Percentiles rank a stretch among this genome's conserved stretches.
phyloP scores from a whole-genome alignment of 2,888 invertebrate genomes.

The Drosophila nr. perissopoda region DNA sequence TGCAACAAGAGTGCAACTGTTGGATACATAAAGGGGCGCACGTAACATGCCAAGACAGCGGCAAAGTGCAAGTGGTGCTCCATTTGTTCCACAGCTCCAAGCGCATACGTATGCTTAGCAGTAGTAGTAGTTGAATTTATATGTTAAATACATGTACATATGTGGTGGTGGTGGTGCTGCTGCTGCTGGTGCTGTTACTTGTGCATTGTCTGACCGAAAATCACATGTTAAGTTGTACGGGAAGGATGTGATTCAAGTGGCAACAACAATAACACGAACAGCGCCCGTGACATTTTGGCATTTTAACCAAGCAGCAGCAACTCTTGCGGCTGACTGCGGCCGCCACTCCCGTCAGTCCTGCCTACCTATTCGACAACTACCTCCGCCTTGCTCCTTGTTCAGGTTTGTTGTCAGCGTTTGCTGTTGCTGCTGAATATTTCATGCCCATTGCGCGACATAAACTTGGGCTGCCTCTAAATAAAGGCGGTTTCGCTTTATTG shows the following conservation, averaged over 20 bases:
- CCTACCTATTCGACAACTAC: conserved; percentile 4
- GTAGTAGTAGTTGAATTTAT: not conserved
- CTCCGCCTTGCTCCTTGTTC: not conserved
- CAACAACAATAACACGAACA: conserved; percentile 53
- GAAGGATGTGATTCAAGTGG: conserved; percentile 84
- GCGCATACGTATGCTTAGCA: conserved; percentile 22
- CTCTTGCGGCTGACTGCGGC: conserved; percentile 19
- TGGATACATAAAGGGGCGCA: conserved; percentile 53
- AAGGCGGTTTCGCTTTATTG: conserved; percentile 71
- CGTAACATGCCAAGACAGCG: conserved; percentile 74
- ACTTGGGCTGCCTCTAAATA: conserved; percentile 71
- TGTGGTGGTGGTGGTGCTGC: conserved; percentile 37
- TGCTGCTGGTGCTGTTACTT: conserved; percentile 36
- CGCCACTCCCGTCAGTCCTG: not conserved
- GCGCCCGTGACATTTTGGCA: conserved; percentile 65
- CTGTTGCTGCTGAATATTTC: conserved; percentile 73
- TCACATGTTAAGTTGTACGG: conserved; percentile 83
- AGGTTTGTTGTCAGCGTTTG: conserved; percentile 56
- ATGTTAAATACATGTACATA: conserved; percentile 18
- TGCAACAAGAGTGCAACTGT: conserved; percentile 43
- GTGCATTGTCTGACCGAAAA: conserved; percentile 78
- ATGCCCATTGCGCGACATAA: conserved; percentile 74
- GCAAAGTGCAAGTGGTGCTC: conserved; percentile 62
- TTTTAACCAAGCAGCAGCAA: conserved; percentile 32
- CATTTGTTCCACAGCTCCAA: conserved; percentile 2